These are phyloP conservation scores for Plagodis pulveraria DNA, from an alignment of 2,888 invertebrate species.

Conservation along the genomic window DNA sequence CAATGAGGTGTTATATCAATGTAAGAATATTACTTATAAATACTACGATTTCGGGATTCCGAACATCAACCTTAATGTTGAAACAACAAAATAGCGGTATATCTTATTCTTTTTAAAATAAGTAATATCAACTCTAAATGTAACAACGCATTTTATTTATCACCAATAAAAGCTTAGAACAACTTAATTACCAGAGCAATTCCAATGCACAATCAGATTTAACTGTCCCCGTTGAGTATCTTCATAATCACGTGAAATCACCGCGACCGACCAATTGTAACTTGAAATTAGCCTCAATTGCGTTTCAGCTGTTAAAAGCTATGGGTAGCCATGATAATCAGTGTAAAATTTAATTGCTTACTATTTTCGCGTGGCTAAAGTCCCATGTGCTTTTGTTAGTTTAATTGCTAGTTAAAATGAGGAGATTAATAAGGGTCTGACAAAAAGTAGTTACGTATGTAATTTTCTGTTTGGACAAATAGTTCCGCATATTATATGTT, in stretches of 20 bases:
- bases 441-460: too few species aligned
- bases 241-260: constrained; percentile 17
- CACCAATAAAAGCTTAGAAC: constrained; percentile 5
- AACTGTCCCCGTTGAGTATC: constrained; percentile 6
- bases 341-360: constrained; percentile 17
- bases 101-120: neutral
- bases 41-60: too few species aligned
- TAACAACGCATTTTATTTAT: constrained; percentile 1
- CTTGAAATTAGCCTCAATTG: constrained; percentile 15
- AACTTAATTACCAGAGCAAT: constrained; percentile 8
- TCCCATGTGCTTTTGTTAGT: neutral
- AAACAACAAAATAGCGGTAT: too few species aligned
- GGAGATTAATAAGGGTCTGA: too few species aligned
- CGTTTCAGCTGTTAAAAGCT: constrained; percentile 12
- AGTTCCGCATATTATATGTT: too few species aligned
- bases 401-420: neutral
- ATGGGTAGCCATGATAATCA: constrained; percentile 13
- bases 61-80: too few species aligned
- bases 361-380: constrained; percentile 7
- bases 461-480: too few species aligned
- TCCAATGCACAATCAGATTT: constrained; percentile 6
- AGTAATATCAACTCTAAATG: neutral
- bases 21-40: too few species aligned
- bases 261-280: constrained; percentile 14
- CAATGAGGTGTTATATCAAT: too few species aligned